Conservation (phyloP, 2,797 vertebrate species). For the Tenualosa thibaudeaui region DNA sequence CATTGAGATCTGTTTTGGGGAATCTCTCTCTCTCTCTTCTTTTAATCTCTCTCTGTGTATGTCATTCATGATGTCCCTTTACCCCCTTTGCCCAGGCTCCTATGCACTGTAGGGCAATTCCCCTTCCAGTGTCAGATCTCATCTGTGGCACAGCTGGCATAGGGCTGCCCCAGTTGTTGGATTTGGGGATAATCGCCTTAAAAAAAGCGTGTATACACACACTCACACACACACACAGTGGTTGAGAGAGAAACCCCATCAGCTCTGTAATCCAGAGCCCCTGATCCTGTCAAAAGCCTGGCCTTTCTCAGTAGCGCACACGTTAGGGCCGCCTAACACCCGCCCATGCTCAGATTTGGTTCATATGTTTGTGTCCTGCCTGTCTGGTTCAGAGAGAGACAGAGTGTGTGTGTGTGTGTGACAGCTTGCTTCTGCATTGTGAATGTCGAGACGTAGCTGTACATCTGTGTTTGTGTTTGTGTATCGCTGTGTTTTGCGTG, state of each 20-base stretch:
- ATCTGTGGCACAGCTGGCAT: conserved; percentile 62
- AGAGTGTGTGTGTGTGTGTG: background rate
- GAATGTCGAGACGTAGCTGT: background rate
- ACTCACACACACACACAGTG: background rate
- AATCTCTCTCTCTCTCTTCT: background rate
- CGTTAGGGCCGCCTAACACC: conserved; percentile 56
- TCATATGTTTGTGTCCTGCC: conserved; percentile 4
- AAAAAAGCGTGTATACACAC: conserved; percentile 55
- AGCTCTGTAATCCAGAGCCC: conserved; percentile 52
- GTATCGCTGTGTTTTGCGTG: background rate
- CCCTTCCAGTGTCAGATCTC: conserved; percentile 43
- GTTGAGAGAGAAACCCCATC: conserved; percentile 50
- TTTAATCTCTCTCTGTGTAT: conserved; percentile 21
- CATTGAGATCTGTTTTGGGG: background rate
- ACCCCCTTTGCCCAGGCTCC: conserved; percentile 42
- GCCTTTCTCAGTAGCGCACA: conserved; percentile 48
- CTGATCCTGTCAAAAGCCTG: conserved; percentile 37
- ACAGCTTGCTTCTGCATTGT: background rate
- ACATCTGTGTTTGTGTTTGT: conserved; percentile 43
- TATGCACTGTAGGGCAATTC: background rate
- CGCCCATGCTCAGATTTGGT: conserved; percentile 37
- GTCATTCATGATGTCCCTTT: conserved; percentile 36
- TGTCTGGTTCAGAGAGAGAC: background rate
- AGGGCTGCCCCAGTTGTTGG: conserved; percentile 58
- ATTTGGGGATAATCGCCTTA: conserved; percentile 69